These are phyloP conservation scores for Carduelis carduelis DNA, from an alignment of 2,797 vertebrate species.

Conservation along the genomic window DNA sequence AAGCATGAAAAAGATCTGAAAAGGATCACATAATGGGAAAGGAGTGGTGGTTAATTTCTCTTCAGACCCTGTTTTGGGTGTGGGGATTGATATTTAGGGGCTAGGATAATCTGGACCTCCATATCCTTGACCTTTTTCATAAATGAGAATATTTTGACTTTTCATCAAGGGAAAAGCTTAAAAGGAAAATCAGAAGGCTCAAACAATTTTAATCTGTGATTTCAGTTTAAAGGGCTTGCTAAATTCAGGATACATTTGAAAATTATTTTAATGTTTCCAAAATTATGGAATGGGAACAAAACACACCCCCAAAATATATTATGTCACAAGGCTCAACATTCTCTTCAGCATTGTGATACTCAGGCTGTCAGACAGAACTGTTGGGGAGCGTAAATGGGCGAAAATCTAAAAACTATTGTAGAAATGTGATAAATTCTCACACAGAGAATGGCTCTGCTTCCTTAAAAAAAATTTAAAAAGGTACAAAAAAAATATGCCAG, in stretches of 20 bases:
- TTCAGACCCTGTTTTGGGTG: not conserved
- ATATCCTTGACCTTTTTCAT: not conserved
- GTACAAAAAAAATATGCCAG: not conserved
- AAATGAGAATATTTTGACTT: not conserved
- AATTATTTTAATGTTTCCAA: not conserved
- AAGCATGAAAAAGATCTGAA: not conserved
- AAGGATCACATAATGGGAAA: not conserved
- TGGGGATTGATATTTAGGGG: rapidly evolving
- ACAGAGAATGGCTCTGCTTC: not conserved
- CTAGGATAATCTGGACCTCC: not conserved
- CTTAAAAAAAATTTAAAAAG: not conserved
- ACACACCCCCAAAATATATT: rapidly evolving
- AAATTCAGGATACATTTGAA: not conserved
- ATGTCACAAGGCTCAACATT: rapidly evolving
- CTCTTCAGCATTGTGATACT: not conserved
- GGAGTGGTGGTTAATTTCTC: not conserved
- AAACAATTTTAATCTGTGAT: not conserved
- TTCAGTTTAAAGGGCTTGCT: not conserved
- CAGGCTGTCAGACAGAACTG: not conserved
- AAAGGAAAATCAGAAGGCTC: not conserved
- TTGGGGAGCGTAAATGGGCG: not conserved
- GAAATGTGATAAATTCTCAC: not conserved
- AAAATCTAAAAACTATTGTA: not conserved
- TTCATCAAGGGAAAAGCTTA: not conserved
- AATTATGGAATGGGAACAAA: not conserved